Evolutionary conservation across 37 sponge, comb jelly and placozoan genomes (phyloP).

Genomic region (Beroe ovata): DNA sequence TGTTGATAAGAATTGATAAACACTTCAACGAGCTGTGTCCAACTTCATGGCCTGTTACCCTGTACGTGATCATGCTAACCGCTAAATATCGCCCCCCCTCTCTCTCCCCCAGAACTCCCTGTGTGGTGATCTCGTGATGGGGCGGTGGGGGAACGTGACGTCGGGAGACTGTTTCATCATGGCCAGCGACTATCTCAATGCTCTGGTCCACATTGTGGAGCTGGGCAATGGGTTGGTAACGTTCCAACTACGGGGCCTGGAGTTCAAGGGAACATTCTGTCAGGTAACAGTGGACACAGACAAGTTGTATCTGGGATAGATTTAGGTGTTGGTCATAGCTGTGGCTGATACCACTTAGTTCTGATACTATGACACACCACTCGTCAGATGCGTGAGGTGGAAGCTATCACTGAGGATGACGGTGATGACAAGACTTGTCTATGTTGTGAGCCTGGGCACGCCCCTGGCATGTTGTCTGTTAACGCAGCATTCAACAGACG

Average conservation of each 20-base stretch:
- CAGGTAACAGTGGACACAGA: too few relatives aligned
- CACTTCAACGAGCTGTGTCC: too few relatives aligned
- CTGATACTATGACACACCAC: too few relatives aligned
- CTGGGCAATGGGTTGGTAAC: slow-evolving; percentile 95
- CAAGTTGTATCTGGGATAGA: not conserved
- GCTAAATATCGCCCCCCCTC: not conserved
- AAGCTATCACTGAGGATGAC: slow-evolving; percentile 90
- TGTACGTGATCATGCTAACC: not conserved
- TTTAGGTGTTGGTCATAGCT: not conserved
- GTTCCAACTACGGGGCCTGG: slow-evolving; percentile 92
- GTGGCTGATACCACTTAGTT: too few relatives aligned
- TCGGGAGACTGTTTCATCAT: slow-evolving; percentile 94
- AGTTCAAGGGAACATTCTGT: slow-evolving; percentile 82
- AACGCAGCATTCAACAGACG: slow-evolving; percentile 77
- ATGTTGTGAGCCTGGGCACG: slow-evolving; percentile 77
- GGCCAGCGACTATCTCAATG: slow-evolving; percentile 85
- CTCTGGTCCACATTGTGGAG: slow-evolving; percentile 94
- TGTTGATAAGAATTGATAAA: too few relatives aligned
- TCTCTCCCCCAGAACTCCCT: slow-evolving; percentile 78
- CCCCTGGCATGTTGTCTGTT: slow-evolving; percentile 80
- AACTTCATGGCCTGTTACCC: too few relatives aligned
- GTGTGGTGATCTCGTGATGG: slow-evolving; percentile 89
- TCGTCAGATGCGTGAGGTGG: slow-evolving; percentile 86
- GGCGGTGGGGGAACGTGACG: slow-evolving; percentile 88
- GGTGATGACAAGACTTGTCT: slow-evolving; percentile 77